phyloP scores from a whole-genome alignment of 2,888 invertebrate genomes.

The Calameuta idolon region DNA sequence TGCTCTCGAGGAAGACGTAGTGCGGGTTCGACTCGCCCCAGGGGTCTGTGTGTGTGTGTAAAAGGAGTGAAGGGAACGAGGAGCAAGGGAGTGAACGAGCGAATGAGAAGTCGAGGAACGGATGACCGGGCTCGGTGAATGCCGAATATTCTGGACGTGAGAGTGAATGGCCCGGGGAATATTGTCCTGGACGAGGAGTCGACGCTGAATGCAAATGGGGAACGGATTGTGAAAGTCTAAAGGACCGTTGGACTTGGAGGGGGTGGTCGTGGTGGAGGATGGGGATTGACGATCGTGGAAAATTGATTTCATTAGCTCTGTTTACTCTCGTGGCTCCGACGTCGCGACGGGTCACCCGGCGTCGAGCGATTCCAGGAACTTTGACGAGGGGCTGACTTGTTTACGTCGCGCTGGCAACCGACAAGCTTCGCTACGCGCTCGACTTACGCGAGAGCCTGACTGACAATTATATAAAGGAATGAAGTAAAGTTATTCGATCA shows the following conservation, averaged over 20 bases:
- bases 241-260: neutral
- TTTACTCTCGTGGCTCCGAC: neutral
- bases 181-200: neutral
- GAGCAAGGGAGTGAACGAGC: neutral
- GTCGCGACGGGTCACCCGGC: neutral
- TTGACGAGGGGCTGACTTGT: neutral
- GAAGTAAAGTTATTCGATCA: neutral
- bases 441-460: neutral
- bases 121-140: neutral
- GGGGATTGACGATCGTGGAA: neutral
- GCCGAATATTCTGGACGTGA: neutral
- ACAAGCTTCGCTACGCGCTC: neutral
- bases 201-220: neutral
- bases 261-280: neutral
- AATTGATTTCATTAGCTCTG: neutral
- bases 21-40: constrained; percentile 32
- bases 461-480: neutral
- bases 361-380: neutral
- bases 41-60: constrained; percentile 16
- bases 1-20: constrained; percentile 33
- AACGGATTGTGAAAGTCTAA: neutral
- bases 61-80: neutral
- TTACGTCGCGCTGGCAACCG: neutral
- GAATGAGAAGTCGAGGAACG: neutral
- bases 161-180: neutral